These are phyloP conservation scores for Austrofundulus limnaeus DNA, from an alignment of 2,113 vertebrate species.

Conservation along the genomic window DNA sequence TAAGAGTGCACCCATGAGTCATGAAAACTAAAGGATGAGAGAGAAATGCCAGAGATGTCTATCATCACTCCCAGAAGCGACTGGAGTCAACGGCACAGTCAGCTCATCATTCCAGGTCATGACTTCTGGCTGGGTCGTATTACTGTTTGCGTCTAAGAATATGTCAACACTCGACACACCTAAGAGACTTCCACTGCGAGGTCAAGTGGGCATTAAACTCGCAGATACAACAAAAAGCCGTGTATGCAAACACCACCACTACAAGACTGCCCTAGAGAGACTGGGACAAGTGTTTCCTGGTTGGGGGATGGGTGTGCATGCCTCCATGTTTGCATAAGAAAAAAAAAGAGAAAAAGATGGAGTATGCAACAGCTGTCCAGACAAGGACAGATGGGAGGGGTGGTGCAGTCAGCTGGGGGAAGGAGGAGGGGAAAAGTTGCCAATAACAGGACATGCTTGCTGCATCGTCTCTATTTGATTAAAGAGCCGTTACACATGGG, in stretches of 20 bases:
- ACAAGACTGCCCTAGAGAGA: constrained; percentile 24
- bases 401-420: constrained; percentile 38
- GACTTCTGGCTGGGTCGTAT: constrained; percentile 12
- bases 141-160: constrained; percentile 15
- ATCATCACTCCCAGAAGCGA: constrained; percentile 19
- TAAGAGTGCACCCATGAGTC: constrained; percentile 23
- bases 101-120: constrained; percentile 9
- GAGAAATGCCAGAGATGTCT: constrained; percentile 38
- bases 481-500: constrained; percentile 32
- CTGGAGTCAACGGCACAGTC: not conserved
- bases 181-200: constrained; percentile 41
- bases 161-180: constrained; percentile 39
- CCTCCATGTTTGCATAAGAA: not conserved
- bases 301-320: constrained; percentile 15
- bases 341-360: constrained; percentile 5
- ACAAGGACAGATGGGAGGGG: constrained; percentile 53
- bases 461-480: constrained; percentile 35
- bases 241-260: constrained; percentile 43
- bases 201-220: constrained; percentile 62
- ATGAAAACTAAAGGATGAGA: constrained; percentile 26
- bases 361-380: constrained; percentile 65
- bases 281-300: constrained; percentile 41
- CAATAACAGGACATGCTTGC: constrained; percentile 26
- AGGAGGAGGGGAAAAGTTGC: constrained; percentile 39
- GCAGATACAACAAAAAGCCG: constrained; percentile 40